These are phyloP conservation scores for Sinodicranocentrus sp. DNA, from an alignment of 2,888 invertebrate species.

Conservation along the genomic window DNA sequence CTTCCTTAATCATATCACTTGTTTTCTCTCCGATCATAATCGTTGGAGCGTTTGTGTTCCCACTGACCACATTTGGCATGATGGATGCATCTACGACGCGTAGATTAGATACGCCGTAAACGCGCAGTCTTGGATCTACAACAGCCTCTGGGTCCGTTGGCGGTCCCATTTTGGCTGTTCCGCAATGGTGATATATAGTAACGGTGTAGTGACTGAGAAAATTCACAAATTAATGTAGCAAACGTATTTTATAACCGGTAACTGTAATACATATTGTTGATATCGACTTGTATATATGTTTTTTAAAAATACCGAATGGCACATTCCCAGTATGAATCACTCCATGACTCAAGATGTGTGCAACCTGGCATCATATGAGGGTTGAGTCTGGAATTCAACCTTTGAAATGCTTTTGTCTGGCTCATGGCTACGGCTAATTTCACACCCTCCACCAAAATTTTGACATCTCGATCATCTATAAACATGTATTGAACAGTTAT, in stretches of 20 bases:
- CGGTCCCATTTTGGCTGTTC: slow-evolving; percentile 90
- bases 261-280: not conserved
- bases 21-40: slow-evolving; percentile 72
- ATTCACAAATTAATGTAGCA: too few relatives aligned
- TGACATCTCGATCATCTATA: slow-evolving; percentile 58
- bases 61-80: slow-evolving; percentile 88
- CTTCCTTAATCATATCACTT: slow-evolving; percentile 65
- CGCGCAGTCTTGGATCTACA: slow-evolving; percentile 85
- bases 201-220: slow-evolving; percentile 84
- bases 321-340: slow-evolving; percentile 92
- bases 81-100: slow-evolving; percentile 80
- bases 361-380: slow-evolving; percentile 81
- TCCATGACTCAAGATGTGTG: slow-evolving; percentile 78
- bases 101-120: slow-evolving; percentile 79
- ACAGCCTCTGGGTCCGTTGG: slow-evolving; percentile 82
- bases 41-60: slow-evolving; percentile 77
- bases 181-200: slow-evolving; percentile 90
- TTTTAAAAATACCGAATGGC: slow-evolving; percentile 69
- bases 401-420: slow-evolving; percentile 69
- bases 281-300: not conserved
- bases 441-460: slow-evolving; percentile 67
- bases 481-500: too few relatives aligned
- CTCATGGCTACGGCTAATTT: slow-evolving; percentile 68
- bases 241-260: not conserved
- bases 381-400: slow-evolving; percentile 58